Base-by-base conservation (phyloP, 2,888 invertebrate species). In the Julus scanicus region DNA sequence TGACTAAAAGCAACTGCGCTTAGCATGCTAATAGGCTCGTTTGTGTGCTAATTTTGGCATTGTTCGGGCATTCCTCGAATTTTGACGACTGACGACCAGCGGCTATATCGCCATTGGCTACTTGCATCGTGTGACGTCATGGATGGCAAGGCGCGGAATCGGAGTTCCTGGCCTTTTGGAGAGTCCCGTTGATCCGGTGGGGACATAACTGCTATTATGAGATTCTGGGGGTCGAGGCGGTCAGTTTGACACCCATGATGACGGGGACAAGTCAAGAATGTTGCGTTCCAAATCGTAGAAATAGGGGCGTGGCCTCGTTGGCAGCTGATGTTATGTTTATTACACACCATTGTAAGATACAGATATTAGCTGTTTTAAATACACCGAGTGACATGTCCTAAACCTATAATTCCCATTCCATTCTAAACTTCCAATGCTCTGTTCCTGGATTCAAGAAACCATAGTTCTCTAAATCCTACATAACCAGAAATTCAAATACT, bases 21-120 rank as follows among this genome's bases (percentile, higher is more conserved):
- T 53, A 53, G 63, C 63, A 63, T 63, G 63, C 63, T 63, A 63
- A 63, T 63, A 63, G 63, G 2, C 63, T 63, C 63, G 63, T 63
- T 63, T 63, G 63, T 63, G 63, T 63, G 63, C 63, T 63, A 63
- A 63, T 63, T 63, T n/a, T 17, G n/a, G n/a, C 63, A 63, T 63
- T 63, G 63, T 63, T n/a, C 63, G 63, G 5, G 63, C 63, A 63
- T 63, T 63, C 63, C 63, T n/a, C 17, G 63, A 17, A 63, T 63
- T 63, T 17, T 63, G 17, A n/a, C 63, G 53, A 15, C 53, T 63
- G 63, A 2, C 63, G 63, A 63, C 63, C 5, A 17, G 63, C 3
- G 11, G n/a, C 53, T 53, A 53, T 53, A 53, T 15, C 15, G 53
- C 15, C 53, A 13, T 53, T 53, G 53, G 11, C 8, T 53, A 6